Evolutionary conservation across 1,140 invertebrate genomes (phyloP), one percentile per base, ranked within the genome.

Genomic region (Drosophila ananassae): DNA sequence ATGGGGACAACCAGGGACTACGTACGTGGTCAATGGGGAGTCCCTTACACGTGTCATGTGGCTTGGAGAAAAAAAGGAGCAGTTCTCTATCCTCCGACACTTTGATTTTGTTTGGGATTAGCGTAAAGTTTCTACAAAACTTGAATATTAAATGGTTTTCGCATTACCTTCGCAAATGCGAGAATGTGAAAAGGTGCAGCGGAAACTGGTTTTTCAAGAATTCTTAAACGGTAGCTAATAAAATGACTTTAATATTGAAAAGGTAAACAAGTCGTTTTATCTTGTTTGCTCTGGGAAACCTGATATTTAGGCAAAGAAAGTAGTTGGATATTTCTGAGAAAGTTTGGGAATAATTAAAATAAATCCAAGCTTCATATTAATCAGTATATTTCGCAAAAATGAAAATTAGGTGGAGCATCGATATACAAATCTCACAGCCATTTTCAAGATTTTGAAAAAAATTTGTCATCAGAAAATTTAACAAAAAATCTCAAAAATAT

Each of bases 11-110:
- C 17, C 17, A 32, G 57, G 51, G 51, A 63, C 54, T 48, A 21
- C 30, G 39, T 53, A 41, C 53, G 56, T 83, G 69, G 56, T 71
- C 81, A 85, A 46, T 71, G 66, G 81, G 82, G 74, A 80, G 62
- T 66, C 61, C 53, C 13, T 17, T 41, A 28, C 59, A 79, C 74
- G 61, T 66, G 74, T 53, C 41, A 56, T 41, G 54, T 46, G 9
- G 17, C 32, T 39, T 73, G 2, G 30, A 10, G 21, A 10, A 51
- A 41, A 24, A 24, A 3, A 25, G 48, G 25, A 13, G 13, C 50
- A 62, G 17, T 12, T 8, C 28, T 13, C 34, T 53, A 48, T 53
- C 37, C 62, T 66, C 58, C 47, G 60, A 73, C 61, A 61, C 62
- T 73, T 73, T 67, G 22, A 21, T 30, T 66, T 47, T 47, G 10